phyloP scores from a whole-genome alignment of 1,140 invertebrate genomes.

The Cataglyphis hispanica region DNA sequence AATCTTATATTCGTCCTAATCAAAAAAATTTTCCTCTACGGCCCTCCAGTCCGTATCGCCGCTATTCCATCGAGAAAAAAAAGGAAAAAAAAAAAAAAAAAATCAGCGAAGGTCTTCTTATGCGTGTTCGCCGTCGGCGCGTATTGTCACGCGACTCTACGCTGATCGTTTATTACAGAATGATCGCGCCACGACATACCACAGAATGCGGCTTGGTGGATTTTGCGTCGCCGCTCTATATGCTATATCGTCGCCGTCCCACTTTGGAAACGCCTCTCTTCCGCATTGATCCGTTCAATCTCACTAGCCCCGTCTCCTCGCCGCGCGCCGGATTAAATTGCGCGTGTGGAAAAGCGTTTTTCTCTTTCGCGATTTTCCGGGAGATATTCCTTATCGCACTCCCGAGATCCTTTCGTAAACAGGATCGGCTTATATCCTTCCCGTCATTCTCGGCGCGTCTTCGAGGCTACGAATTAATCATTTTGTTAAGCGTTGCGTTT shows the following conservation, averaged over 20 bases:
- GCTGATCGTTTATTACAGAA: conserved; percentile 33
- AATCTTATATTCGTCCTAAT: background rate
- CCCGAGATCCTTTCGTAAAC: conserved; percentile 23
- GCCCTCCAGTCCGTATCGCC: background rate
- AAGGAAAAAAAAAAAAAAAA: background rate
- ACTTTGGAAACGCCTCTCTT: conserved; percentile 55
- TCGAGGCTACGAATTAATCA: conserved; percentile 28
- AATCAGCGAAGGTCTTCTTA: conserved; percentile 14
- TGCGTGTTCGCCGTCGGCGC: conserved; percentile 3
- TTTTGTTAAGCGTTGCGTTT: background rate
- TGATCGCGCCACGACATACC: conserved; percentile 1
- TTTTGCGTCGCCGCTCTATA: conserved; percentile 26
- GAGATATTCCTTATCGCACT: conserved; percentile 19
- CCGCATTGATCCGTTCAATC: conserved; percentile 59
- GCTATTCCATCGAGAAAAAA: background rate
- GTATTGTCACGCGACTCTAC: conserved; percentile 32
- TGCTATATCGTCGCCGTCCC: conserved; percentile 34
- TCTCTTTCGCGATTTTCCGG: conserved; percentile 5
- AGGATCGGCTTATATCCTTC: background rate
- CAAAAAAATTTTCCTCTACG: background rate
- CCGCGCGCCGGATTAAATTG: conserved; percentile 45
- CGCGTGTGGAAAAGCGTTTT: conserved; percentile 32
- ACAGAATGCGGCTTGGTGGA: conserved; percentile 22
- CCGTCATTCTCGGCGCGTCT: background rate
- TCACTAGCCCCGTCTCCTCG: conserved; percentile 21